Evolutionary conservation across 2,888 invertebrate species (phyloP).

Genomic region (Pachydiplax longipennis): DNA sequence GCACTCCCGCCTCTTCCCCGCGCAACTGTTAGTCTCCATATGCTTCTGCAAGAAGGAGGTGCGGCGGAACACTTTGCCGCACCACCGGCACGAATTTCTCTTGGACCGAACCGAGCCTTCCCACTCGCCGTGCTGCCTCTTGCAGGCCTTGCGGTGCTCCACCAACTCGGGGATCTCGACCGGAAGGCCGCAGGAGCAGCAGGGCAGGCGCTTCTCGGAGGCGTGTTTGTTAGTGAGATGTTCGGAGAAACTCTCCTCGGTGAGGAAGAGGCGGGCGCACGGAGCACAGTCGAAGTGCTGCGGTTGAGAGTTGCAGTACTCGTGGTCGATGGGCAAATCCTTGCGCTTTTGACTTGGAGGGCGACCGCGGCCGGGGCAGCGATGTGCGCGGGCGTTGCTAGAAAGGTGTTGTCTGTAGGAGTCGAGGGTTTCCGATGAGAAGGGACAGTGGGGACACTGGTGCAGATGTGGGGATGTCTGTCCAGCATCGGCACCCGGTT

Average conservation of each 20-base stretch:
- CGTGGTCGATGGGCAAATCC: neutral
- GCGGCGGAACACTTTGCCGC: neutral
- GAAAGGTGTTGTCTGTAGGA: neutral
- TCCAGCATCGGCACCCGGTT: neutral
- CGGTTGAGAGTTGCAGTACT: neutral
- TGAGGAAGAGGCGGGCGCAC: neutral
- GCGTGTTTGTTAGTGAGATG: neutral
- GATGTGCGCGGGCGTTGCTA: neutral
- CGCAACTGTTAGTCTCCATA: neutral
- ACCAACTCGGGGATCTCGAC: neutral
- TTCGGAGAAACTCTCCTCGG: neutral
- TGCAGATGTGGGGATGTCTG: neutral
- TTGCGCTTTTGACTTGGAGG: neutral
- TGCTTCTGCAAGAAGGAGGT: neutral
- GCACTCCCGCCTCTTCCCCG: neutral
- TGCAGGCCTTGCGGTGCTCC: neutral
- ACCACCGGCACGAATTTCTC: neutral
- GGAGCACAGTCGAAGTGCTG: neutral
- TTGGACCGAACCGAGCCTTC: neutral
- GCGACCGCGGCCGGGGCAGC: neutral
- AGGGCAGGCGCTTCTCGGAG: neutral
- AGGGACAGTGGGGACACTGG: neutral
- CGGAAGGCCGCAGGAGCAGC: neutral
- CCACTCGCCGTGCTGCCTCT: constrained; percentile 36
- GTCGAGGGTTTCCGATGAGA: neutral